Conservation (phyloP, 1,140 invertebrate species). For the Hylaeus volcanicus region DNA sequence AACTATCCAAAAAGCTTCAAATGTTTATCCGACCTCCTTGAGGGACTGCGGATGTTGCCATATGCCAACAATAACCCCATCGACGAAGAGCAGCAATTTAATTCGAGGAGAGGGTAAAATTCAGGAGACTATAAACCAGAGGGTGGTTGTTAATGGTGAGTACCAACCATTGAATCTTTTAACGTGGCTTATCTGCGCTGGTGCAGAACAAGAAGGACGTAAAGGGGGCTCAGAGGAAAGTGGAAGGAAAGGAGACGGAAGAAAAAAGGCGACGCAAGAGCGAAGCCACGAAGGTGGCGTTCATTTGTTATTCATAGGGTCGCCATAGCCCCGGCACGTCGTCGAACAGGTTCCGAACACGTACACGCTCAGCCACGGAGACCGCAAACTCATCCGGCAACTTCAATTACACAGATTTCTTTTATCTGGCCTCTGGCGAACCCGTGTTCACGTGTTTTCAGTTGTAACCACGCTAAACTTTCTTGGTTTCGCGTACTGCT, state of each 20-base stretch:
- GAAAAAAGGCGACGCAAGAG: not conserved
- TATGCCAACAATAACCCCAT: too few species aligned
- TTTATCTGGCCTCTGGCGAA: conserved; percentile 12
- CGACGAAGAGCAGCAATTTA: not conserved
- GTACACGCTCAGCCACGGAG: conserved; percentile 10
- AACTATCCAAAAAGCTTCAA: too few species aligned
- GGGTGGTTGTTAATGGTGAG: conserved; percentile 26
- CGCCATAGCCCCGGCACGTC: conserved; percentile 40
- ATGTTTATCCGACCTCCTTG: too few species aligned
- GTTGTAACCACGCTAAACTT: not conserved
- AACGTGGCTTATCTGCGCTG: conserved; percentile 22
- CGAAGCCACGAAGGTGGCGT: conserved; percentile 15
- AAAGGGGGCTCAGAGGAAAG: not conserved
- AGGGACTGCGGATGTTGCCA: too few species aligned
- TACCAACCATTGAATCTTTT: conserved; percentile 52
- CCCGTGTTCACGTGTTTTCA: not conserved
- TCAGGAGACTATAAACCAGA: conserved; percentile 6
- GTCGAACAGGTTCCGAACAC: conserved; percentile 53
- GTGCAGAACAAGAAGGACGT: not conserved
- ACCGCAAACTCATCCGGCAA: conserved; percentile 32
- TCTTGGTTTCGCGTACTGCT: not conserved
- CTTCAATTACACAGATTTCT: conserved; percentile 46
- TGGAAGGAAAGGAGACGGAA: not conserved
- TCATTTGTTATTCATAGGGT: conserved; percentile 54
- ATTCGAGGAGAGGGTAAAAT: not conserved